These are phyloP conservation scores for Liposcelis brunnea DNA, from an alignment of 2,888 invertebrate species.

Conservation along the genomic window DNA sequence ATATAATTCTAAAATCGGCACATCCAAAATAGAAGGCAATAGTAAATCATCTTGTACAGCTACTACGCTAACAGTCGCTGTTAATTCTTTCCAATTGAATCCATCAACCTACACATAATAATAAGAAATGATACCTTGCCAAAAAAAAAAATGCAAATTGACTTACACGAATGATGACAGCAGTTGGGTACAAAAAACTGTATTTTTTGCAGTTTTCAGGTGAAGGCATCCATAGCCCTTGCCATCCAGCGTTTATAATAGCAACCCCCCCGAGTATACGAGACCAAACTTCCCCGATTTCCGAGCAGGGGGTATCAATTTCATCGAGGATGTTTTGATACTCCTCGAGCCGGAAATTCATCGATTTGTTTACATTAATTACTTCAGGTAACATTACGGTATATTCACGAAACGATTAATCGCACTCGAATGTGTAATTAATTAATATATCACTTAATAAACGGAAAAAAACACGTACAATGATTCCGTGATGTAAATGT, in stretches of 20 bases:
- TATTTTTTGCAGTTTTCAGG: not conserved
- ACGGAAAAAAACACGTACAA: too few species aligned
- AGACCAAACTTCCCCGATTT: too few species aligned
- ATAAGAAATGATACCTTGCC: not conserved
- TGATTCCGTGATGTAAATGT: too few species aligned
- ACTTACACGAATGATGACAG: not conserved
- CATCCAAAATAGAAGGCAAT: not conserved
- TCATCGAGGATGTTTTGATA: not conserved
- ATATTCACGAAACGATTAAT: too few species aligned
- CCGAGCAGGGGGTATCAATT: too few species aligned
- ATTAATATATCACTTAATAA: too few species aligned
- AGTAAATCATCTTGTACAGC: not conserved
- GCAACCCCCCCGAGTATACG: not conserved
- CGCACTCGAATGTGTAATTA: too few species aligned
- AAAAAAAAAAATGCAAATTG: not conserved
- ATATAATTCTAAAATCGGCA: conserved; percentile 1
- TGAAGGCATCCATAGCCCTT: not conserved
- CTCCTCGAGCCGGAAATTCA: not conserved
- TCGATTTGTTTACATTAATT: not conserved
- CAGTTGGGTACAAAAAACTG: not conserved
- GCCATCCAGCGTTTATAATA: not conserved
- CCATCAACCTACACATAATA: not conserved
- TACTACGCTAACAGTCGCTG: not conserved
- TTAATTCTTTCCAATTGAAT: not conserved
- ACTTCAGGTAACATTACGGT: not conserved